Evolutionary conservation across 2,888 invertebrate genomes (phyloP).

Genomic region (Tridacna gigas): DNA sequence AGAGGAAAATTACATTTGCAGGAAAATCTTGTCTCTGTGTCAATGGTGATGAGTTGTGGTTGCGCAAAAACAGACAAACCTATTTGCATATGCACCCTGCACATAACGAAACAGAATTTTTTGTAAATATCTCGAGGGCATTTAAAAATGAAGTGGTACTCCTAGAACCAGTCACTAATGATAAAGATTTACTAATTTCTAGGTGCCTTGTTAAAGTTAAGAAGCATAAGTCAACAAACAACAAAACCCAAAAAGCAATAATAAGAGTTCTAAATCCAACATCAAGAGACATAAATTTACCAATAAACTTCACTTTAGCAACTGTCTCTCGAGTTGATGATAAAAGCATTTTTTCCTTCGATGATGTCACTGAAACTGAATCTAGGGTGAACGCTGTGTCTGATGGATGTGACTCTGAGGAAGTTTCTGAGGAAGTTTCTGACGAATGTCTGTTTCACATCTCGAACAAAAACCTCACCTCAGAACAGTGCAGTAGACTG

Average conservation of each 20-base stretch:
- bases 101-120: conserved; percentile 19
- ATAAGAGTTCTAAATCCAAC: conserved; percentile 26
- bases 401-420: not conserved
- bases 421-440: not conserved
- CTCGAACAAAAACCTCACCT: conserved; percentile 42
- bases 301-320: conserved; percentile 35
- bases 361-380: not conserved
- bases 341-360: conserved; percentile 13
- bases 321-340: conserved; percentile 24
- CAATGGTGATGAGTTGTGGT: conserved; percentile 10
- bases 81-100: conserved; percentile 16
- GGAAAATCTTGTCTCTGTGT: conserved; percentile 16
- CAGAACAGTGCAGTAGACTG: conserved; percentile 29
- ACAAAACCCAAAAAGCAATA: not conserved
- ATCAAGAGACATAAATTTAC: conserved; percentile 14
- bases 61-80: conserved; percentile 38
- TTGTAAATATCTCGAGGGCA: conserved; percentile 14
- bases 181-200: conserved; percentile 31
- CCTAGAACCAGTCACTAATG: conserved; percentile 38
- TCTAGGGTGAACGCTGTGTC: conserved; percentile 15
- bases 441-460: conserved; percentile 17
- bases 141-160: conserved; percentile 12
- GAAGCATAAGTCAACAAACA: not conserved
- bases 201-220: conserved; percentile 24
- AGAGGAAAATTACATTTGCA: conserved; percentile 19